These are phyloP conservation scores for Fopius arisanus DNA, from an alignment of 1,140 invertebrate species.

Conservation along the genomic window DNA sequence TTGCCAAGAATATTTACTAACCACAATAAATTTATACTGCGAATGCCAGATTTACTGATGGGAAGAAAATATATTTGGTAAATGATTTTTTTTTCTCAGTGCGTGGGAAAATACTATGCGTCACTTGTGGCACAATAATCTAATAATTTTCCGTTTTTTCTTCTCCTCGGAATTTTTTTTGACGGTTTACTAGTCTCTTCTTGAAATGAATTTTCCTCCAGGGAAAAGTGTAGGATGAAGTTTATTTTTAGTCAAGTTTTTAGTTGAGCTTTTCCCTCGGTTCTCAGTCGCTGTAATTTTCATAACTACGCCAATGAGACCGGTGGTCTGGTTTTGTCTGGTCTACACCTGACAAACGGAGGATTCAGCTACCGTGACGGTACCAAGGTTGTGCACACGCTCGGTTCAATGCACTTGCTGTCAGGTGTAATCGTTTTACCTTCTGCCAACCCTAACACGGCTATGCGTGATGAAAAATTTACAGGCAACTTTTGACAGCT, in stretches of 20 bases:
- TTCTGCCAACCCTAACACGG: background rate
- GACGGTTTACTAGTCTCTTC: too few species aligned
- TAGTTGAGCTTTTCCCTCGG: background rate
- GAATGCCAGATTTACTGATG: too few species aligned
- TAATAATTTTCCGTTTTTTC: too few species aligned
- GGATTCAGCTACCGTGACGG: conserved; percentile 58
- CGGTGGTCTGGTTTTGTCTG: conserved; percentile 15
- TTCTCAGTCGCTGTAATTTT: conserved; percentile 6
- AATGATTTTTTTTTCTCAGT: too few species aligned
- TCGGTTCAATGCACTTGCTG: conserved; percentile 61
- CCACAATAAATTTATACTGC: too few species aligned
- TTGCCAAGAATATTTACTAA: too few species aligned
- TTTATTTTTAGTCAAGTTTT: background rate
- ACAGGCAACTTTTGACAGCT: background rate
- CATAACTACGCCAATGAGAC: conserved; percentile 27
- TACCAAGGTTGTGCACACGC: conserved; percentile 54
- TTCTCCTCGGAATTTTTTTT: too few species aligned
- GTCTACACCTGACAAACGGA: conserved; percentile 56
- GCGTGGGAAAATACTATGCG: too few species aligned
- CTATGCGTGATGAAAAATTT: background rate
- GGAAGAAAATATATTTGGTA: too few species aligned
- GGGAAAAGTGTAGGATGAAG: too few species aligned
- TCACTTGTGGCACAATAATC: too few species aligned
- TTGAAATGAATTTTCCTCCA: too few species aligned
- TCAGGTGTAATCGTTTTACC: conserved; percentile 47